These are phyloP conservation scores for Nesometra sesokonis DNA, from an alignment of 35 echinoderm and acorn worm genomes.

Conservation along the genomic window DNA sequence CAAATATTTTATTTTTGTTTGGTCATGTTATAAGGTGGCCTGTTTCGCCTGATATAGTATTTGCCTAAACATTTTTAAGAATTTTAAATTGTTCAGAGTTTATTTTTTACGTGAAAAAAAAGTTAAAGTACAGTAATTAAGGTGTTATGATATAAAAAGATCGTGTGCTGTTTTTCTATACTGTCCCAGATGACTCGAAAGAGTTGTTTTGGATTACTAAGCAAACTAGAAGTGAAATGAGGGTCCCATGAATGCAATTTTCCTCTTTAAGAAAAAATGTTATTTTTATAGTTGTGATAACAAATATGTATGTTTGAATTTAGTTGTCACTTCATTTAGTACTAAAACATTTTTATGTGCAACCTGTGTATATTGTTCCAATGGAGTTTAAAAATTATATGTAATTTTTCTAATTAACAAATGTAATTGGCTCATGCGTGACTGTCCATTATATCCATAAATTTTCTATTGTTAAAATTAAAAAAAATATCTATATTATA, in stretches of 20 bases:
- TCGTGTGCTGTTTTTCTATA: background rate
- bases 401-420: background rate
- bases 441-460: background rate
- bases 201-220: background rate
- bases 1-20: constrained; percentile 27
- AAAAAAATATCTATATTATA: background rate
- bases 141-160: background rate
- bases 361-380: background rate
- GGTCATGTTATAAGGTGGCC: background rate
- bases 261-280: background rate
- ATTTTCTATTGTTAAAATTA: background rate
- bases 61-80: constrained; percentile 9
- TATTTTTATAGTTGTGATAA: constrained; percentile 1
- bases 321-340: background rate
- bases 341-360: constrained; percentile 1
- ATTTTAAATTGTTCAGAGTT: constrained; percentile 1
- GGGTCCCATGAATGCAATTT: background rate
- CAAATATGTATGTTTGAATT: background rate
- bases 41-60: constrained; percentile 2
- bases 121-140: background rate
- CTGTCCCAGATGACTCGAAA: background rate
- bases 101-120: background rate
- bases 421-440: background rate
- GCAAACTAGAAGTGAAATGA: background rate
- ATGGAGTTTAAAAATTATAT: background rate